phyloP scores from a whole-genome alignment of 1,140 invertebrate species.

The Battus philenor region DNA sequence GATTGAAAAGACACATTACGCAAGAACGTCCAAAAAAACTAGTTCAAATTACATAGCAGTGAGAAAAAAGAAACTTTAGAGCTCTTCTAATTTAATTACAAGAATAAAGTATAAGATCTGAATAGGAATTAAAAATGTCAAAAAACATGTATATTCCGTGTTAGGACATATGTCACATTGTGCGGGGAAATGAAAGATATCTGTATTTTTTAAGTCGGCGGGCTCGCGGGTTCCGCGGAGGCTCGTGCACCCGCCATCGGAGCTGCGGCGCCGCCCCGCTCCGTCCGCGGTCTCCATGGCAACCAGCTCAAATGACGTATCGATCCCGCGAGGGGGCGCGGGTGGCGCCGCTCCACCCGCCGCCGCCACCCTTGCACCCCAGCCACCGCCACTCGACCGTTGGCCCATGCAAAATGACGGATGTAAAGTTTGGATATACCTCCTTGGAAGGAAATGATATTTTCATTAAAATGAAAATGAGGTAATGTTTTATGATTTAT shows the following conservation, averaged over 20 bases:
- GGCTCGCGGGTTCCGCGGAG: slow-evolving; percentile 36
- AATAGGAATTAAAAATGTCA: not conserved
- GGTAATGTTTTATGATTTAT: slow-evolving; percentile 62
- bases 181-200: slow-evolving; percentile 39
- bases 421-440: slow-evolving; percentile 75
- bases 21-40: no score
- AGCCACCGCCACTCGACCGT: slow-evolving; percentile 65
- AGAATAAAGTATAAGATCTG: no score
- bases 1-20: no score
- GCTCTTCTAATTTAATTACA: no score
- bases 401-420: slow-evolving; percentile 75
- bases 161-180: slow-evolving; percentile 7
- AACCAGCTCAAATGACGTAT: slow-evolving; percentile 75
- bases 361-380: slow-evolving; percentile 49
- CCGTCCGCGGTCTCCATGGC: slow-evolving; percentile 71
- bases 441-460: slow-evolving; percentile 74
- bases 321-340: slow-evolving; percentile 66
- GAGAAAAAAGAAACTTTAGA: no score
- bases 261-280: slow-evolving; percentile 67
- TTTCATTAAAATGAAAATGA: slow-evolving; percentile 75
- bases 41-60: no score
- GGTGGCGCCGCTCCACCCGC: slow-evolving; percentile 68
- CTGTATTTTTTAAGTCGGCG: slow-evolving; percentile 48
- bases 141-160: slow-evolving; percentile 1
- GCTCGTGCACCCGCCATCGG: slow-evolving; percentile 58